Base-by-base conservation (phyloP, 2,888 invertebrate species). In the Parnassius orleans region DNA sequence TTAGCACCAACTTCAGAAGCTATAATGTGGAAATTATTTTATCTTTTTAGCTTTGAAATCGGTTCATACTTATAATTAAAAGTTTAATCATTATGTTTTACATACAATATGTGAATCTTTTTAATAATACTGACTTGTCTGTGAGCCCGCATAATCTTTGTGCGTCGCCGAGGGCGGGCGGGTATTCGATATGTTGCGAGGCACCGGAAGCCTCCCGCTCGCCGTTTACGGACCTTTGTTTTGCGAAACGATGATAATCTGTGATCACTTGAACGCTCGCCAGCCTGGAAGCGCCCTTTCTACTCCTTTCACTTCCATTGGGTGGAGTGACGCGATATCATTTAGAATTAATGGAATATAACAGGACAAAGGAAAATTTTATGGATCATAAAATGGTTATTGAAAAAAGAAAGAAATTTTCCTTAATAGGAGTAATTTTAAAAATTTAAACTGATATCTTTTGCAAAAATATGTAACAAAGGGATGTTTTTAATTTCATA, bases 171-270 rank as follows among this genome's bases (percentile, higher is more conserved):
- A 73, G 79, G 76, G 73, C 68, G 71, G 81, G 77, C 74, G 69
- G 76, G 63, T 73, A 81, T 77, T 80, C 82, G 80, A 84, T 83
- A 82, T 77, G 74, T 75, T 68, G 69, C 70, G 69, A 64, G 69
- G 63, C 60, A 61, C 67, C 72, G 73, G 76, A 73, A 82, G 82
- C 81, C 77, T 79, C 65, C 70, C 80, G 84, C 80, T 79, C 85
- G 86, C 86, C 87, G 84, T 88, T 87, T 84, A 69, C 75, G 78
- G 83, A 84, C 74, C 87, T 85, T 89, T 89, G 89, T 89, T 86
- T 82, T 79, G 75, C 75, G 71, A 73, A 74, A 69, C 64, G 66
- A 60, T 63, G 64, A 77, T 76, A 73, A 75, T 75, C 63, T 69
- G 66, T 70, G 70, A 72, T 73, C 72, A 74, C 70, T 73, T 73